phyloP scores from a whole-genome alignment of 2,888 invertebrate genomes.

The Agrotis exclamationis region DNA sequence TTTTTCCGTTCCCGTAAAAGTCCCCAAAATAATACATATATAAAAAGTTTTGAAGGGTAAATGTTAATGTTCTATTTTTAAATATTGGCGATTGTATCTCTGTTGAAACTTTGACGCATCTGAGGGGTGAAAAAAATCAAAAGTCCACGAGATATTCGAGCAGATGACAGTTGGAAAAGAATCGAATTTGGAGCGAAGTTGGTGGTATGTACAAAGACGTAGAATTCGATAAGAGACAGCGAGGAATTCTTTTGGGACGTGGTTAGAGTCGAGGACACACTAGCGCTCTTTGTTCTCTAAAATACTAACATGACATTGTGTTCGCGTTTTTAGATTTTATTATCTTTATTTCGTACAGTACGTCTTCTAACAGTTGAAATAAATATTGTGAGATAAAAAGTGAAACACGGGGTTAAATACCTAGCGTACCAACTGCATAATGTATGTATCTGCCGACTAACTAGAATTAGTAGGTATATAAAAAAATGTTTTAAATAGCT shows the following conservation, averaged over 20 bases:
- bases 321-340: conserved; percentile 46
- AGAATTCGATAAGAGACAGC: conserved; percentile 65
- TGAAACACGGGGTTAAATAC: conserved; percentile 1
- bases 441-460: too few species aligned
- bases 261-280: conserved; percentile 47
- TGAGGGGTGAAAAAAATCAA: conserved; percentile 68
- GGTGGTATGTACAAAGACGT: conserved; percentile 57
- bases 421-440: too few species aligned
- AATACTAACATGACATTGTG: conserved; percentile 40
- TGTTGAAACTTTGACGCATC: conserved; percentile 76
- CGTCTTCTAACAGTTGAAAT: conserved; percentile 7
- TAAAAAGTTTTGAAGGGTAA: conserved; percentile 48
- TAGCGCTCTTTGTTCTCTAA: conserved; percentile 47
- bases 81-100: conserved; percentile 75
- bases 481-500: background rate
- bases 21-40: conserved; percentile 55
- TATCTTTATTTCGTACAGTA: conserved; percentile 31
- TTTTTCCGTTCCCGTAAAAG: conserved; percentile 42
- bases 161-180: conserved; percentile 82
- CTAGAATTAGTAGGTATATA: background rate
- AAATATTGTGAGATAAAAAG: conserved; percentile 6
- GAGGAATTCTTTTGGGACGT: conserved; percentile 68
- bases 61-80: conserved; percentile 65
- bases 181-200: conserved; percentile 77
- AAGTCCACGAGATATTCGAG: conserved; percentile 70